phyloP scores from a whole-genome alignment of 2,113 vertebrate species.

The Ochotona curzoniae region DNA sequence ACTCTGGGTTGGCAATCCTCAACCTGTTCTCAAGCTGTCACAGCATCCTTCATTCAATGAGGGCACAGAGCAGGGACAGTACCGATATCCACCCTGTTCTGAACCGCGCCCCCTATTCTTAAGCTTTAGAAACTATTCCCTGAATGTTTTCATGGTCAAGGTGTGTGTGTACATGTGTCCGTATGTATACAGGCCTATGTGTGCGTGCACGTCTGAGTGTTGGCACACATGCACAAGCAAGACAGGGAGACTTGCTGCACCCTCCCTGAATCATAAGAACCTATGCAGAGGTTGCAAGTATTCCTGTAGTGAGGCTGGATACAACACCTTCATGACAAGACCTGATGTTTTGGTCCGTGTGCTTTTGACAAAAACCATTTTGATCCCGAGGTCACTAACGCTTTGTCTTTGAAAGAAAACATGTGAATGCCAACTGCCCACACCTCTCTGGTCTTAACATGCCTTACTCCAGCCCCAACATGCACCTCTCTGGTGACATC shows the following conservation, averaged over 20 bases:
- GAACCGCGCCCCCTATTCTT: not conserved
- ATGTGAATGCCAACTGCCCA: not conserved
- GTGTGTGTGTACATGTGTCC: not conserved
- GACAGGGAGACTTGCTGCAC: not conserved
- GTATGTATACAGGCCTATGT: fast-evolving
- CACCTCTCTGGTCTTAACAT: not conserved
- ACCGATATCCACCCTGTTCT: not conserved
- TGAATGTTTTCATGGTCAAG: not conserved
- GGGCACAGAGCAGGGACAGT: not conserved
- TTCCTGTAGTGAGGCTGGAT: not conserved
- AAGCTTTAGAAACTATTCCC: not conserved
- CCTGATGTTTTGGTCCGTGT: not conserved
- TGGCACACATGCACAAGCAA: not conserved
- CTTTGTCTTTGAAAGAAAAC: conserved; percentile 25
- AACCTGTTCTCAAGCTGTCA: not conserved
- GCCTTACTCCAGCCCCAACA: not conserved
- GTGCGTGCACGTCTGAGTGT: not conserved
- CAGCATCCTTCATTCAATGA: not conserved
- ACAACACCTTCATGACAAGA: not conserved
- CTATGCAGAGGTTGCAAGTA: not conserved
- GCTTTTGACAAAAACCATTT: not conserved
- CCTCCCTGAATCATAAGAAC: not conserved
- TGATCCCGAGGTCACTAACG: not conserved
- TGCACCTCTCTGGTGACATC: too few species aligned
- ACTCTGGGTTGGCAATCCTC: not conserved